phyloP scores from a whole-genome alignment of 2,797 vertebrate genomes.

The Orientallactaga sibirica region DNA sequence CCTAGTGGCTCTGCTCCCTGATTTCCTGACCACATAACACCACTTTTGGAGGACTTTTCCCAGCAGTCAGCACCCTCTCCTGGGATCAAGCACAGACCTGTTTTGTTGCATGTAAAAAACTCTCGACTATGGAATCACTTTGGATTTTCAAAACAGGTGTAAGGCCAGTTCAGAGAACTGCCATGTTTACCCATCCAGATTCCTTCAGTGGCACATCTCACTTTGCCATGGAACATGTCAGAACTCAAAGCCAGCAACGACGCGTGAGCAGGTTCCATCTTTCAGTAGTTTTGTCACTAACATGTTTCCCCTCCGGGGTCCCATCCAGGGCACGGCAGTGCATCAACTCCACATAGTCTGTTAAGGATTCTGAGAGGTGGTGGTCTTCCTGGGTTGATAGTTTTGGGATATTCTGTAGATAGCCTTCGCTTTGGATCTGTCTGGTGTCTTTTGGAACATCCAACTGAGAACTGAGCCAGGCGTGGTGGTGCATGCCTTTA shows the following conservation, averaged over 20 bases:
- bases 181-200: not conserved
- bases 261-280: not conserved
- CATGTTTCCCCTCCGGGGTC: not conserved
- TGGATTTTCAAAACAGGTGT: not conserved
- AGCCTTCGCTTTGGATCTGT: not conserved
- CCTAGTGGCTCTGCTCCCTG: accelerated
- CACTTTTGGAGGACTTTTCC: not conserved
- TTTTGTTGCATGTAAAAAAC: not conserved
- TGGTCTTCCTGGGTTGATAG: not conserved
- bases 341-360: accelerated
- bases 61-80: not conserved
- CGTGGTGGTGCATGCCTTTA: no score
- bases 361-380: accelerated
- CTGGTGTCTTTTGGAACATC: not conserved
- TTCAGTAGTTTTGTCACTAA: not conserved
- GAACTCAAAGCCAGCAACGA: not conserved
- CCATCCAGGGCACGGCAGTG: accelerated
- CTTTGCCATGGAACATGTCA: accelerated
- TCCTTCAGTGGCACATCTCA: no score
- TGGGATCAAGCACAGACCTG: not conserved
- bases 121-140: not conserved
- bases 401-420: not conserved
- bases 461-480: not conserved
- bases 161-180: not conserved
- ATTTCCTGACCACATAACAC: not conserved